A percentile compares a stretch with the other conserved stretches of the same genome.
These are phyloP conservation scores for Acanthis flammea DNA, from an alignment of 2,797 vertebrate species.

Conservation along the genomic window DNA sequence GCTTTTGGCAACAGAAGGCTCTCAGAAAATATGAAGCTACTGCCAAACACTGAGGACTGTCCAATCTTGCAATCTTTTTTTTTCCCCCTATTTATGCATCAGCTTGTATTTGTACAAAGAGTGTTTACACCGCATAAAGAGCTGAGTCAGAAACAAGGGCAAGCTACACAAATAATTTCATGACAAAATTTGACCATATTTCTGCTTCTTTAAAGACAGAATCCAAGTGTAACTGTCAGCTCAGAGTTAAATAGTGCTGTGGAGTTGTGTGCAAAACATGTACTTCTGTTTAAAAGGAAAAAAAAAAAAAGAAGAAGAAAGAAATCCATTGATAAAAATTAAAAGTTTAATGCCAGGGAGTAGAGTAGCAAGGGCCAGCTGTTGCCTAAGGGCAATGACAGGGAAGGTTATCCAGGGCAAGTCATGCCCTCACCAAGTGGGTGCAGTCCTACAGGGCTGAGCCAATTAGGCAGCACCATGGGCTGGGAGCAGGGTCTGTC, in stretches of 20 bases:
- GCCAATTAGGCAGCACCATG: neutral
- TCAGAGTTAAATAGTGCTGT: neutral
- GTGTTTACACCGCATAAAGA: neutral
- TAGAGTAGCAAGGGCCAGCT: neutral
- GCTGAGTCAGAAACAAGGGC: neutral
- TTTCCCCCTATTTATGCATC: neutral
- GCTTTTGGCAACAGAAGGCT: neutral
- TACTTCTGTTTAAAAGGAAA: neutral
- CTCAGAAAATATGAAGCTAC: neutral
- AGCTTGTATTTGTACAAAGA: neutral
- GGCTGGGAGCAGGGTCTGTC: neutral
- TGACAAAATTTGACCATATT: neutral
- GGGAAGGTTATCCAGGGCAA: neutral
- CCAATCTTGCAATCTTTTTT: neutral
- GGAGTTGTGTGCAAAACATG: neutral
- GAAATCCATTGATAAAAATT: neutral
- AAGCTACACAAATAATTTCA: neutral
- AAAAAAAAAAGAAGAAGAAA: neutral
- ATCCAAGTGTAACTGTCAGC: neutral
- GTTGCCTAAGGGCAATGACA: neutral
- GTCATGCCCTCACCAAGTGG: accelerated
- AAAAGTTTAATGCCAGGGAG: neutral
- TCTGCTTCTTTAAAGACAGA: neutral
- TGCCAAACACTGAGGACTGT: neutral
- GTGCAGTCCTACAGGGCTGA: accelerated